Evolutionary conservation across 2,113 vertebrate genomes (phyloP).

Genomic region (Mionectes macconnelli): DNA sequence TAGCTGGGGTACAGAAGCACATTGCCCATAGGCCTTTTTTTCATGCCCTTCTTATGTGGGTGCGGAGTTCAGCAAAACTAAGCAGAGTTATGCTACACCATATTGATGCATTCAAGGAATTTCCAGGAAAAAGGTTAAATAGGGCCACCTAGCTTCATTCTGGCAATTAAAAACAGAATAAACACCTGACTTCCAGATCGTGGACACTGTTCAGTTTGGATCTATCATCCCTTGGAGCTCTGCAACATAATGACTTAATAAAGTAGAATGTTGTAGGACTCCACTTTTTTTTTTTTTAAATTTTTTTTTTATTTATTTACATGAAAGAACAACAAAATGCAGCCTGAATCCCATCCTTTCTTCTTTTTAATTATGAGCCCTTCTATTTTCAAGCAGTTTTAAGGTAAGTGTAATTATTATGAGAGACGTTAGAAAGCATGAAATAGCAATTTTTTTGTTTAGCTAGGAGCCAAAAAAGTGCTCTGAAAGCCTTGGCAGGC

Average conservation of each 20-base stretch:
- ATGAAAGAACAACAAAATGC: background rate
- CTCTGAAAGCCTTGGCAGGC: background rate
- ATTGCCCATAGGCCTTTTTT: background rate
- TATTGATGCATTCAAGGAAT: background rate
- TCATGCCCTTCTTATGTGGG: rapidly evolving
- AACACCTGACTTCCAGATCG: background rate
- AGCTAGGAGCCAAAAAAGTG: background rate
- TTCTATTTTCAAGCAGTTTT: background rate
- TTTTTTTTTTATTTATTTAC: background rate
- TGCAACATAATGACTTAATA: background rate
- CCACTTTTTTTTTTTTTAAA: background rate
- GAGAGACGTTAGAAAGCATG: background rate
- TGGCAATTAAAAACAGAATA: background rate
- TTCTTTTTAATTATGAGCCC: background rate
- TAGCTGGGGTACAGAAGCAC: background rate
- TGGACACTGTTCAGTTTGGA: background rate
- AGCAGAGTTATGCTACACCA: background rate
- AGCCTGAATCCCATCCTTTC: background rate
- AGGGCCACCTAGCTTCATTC: background rate
- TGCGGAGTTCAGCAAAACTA: background rate
- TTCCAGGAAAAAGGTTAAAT: background rate
- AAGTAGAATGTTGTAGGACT: background rate
- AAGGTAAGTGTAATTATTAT: background rate
- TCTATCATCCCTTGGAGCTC: background rate
- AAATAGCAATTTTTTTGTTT: background rate